Conservation (phyloP, 1,140 invertebrate species). For the Planococcus citri region DNA sequence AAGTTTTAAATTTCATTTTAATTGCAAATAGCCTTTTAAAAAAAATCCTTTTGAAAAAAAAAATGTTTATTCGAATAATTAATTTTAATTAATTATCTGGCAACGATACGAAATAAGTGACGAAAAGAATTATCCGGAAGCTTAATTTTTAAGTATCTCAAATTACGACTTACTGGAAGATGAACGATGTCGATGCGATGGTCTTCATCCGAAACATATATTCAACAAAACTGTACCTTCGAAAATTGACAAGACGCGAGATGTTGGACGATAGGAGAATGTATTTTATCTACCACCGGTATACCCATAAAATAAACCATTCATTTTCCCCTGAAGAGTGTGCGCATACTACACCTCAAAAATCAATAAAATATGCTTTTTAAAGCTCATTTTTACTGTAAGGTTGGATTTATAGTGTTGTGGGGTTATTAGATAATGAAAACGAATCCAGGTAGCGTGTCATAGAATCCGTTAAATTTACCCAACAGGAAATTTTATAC, state of each 20-base stretch:
- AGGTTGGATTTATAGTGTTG: background rate
- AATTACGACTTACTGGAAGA: background rate
- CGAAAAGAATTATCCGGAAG: no score
- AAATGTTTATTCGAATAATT: no score
- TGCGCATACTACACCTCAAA: background rate
- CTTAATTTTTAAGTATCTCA: background rate
- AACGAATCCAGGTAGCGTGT: background rate
- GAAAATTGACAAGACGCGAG: background rate
- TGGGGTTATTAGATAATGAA: background rate
- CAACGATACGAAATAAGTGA: no score
- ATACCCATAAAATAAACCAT: background rate
- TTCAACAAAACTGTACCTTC: background rate
- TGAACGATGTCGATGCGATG: background rate
- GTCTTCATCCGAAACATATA: background rate
- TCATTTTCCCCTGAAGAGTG: background rate
- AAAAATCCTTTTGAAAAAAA: no score
- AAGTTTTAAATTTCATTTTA: no score
- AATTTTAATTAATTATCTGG: no score
- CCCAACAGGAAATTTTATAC: no score
- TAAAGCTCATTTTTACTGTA: background rate
- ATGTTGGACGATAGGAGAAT: background rate
- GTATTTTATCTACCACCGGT: background rate
- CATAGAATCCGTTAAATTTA: background rate
- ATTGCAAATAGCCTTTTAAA: no score
- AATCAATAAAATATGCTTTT: conserved; percentile 4